These are phyloP conservation scores for Acleris sparsana DNA, from an alignment of 2,888 invertebrate species.

Conservation along the genomic window DNA sequence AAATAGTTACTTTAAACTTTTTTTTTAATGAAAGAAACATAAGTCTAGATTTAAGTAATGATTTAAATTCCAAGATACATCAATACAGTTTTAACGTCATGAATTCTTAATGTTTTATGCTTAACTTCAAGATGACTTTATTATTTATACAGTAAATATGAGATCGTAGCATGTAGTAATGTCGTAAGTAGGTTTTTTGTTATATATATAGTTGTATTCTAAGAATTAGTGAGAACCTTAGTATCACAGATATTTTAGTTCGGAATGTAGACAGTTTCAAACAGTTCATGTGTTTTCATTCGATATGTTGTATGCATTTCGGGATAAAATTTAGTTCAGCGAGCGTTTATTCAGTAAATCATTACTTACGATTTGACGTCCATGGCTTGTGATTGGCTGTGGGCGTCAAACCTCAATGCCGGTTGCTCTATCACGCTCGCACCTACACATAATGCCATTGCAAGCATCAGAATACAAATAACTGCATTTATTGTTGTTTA, in stretches of 20 bases:
- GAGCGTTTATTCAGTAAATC: constrained; percentile 39
- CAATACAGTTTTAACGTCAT: too few relatives aligned
- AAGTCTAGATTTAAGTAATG: too few relatives aligned
- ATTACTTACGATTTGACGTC: constrained; percentile 18
- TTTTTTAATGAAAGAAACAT: too few relatives aligned
- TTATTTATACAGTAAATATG: not conserved
- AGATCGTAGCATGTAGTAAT: not conserved
- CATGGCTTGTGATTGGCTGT: constrained; percentile 12
- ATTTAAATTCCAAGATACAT: too few relatives aligned
- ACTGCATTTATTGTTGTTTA: constrained; percentile 4
- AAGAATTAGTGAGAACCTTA: not conserved
- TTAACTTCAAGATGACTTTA: too few relatives aligned
- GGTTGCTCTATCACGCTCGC: constrained; percentile 29
- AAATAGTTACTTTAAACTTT: too few relatives aligned
- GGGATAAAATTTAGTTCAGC: not conserved
- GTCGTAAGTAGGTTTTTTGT: not conserved
- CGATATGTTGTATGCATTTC: not conserved
- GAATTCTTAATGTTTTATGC: too few relatives aligned
- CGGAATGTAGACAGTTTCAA: constrained; percentile 2
- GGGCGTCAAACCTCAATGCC: not conserved
- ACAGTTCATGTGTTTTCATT: not conserved
- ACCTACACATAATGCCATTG: constrained; percentile 27
- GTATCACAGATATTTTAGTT: constrained; percentile 9
- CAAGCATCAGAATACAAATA: constrained; percentile 19
- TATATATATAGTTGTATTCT: not conserved